phyloP scores from a whole-genome alignment of 2,888 invertebrate genomes.

The Lasiommata megera region DNA sequence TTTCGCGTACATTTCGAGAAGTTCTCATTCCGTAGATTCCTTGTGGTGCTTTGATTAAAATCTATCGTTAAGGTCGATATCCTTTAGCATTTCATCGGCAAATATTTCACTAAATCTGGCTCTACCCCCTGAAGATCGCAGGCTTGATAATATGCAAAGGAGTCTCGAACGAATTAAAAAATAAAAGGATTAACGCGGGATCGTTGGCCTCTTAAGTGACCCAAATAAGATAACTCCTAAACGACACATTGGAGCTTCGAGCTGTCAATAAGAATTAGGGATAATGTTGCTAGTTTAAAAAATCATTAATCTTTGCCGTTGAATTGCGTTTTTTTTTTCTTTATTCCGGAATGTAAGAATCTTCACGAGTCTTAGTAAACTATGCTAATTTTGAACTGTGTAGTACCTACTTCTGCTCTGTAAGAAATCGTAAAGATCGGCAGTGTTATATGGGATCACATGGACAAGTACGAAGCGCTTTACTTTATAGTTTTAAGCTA shows the following conservation, averaged over 20 bases:
- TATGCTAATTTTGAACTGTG: too few species aligned
- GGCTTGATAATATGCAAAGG: slow-evolving; percentile 73
- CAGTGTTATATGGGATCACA: too few species aligned
- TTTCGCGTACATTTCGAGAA: slow-evolving; percentile 28
- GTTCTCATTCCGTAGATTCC: slow-evolving; percentile 39
- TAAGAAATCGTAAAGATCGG: too few species aligned
- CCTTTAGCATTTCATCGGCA: slow-evolving; percentile 65
- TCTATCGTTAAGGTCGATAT: slow-evolving; percentile 50
- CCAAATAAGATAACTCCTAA: slow-evolving; percentile 72
- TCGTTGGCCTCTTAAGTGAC: slow-evolving; percentile 71
- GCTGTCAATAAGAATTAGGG: slow-evolving; percentile 74
- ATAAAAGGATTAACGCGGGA: slow-evolving; percentile 66
- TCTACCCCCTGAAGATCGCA: slow-evolving; percentile 66
- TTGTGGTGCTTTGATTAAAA: slow-evolving; percentile 39
- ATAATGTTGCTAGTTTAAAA: slow-evolving; percentile 55
- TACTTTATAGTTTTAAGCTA: too few species aligned
- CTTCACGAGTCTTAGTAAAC: too few species aligned
- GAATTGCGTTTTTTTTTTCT: slow-evolving; percentile 1
- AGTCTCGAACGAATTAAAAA: slow-evolving; percentile 64
- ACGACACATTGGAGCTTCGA: slow-evolving; percentile 52
- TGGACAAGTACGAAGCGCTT: too few species aligned
- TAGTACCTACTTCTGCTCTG: too few species aligned
- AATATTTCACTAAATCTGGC: slow-evolving; percentile 71
- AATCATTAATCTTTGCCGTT: slow-evolving; percentile 38
- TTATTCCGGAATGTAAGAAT: not conserved